Evolutionary conservation across 2,113 vertebrate species (phyloP).

Genomic region (Phylloscopus whistleri): DNA sequence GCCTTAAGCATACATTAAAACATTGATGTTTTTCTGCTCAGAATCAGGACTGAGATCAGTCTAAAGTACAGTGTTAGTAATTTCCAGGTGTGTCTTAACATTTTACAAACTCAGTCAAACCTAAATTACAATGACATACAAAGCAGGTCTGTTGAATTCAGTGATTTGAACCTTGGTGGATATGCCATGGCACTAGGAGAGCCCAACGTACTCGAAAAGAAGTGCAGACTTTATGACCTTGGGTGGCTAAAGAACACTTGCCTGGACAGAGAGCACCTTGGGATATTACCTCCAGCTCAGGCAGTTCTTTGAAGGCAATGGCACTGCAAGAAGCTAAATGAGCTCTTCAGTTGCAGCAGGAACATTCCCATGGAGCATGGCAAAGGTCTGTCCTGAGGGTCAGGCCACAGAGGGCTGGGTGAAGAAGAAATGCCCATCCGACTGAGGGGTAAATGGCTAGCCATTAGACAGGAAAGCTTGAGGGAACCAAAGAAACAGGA

Average conservation of each 20-base stretch:
- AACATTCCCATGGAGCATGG: background rate
- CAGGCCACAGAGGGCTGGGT: background rate
- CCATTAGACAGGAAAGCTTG: background rate
- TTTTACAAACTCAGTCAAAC: background rate
- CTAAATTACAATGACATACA: background rate
- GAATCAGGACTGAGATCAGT: background rate
- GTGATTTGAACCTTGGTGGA: background rate
- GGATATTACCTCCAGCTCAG: background rate
- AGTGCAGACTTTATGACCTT: background rate
- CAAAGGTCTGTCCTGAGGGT: background rate
- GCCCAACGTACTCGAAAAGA: accelerated
- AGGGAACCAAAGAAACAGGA: background rate
- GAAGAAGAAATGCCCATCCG: background rate
- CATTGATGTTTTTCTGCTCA: background rate
- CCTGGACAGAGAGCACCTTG: background rate
- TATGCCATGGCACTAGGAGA: background rate
- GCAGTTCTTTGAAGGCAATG: background rate
- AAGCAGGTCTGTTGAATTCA: background rate
- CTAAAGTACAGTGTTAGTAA: background rate
- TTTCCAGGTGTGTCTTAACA: background rate
- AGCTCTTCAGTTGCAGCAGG: background rate
- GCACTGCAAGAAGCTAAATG: accelerated
- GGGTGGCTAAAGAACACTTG: background rate
- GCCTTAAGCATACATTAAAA: background rate
- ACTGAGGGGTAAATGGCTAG: background rate